Evolutionary conservation across 2,113 vertebrate species (phyloP).

Genomic region (Oreocharis arfaki): DNA sequence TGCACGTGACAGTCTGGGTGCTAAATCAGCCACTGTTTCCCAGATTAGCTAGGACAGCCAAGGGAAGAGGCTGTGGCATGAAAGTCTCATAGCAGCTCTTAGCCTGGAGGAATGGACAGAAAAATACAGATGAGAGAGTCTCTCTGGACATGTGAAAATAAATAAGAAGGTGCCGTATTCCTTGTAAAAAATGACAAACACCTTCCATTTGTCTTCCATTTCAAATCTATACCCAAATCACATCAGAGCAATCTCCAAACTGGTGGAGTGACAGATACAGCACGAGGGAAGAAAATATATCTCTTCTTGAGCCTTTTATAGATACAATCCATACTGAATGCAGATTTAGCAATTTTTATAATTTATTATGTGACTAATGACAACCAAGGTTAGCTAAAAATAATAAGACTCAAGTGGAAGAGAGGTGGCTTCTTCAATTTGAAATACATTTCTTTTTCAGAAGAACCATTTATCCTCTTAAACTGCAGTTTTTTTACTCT

Average conservation of each 20-base stretch:
- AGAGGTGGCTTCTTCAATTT: background rate
- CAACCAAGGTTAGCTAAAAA: slow-evolving; percentile 40
- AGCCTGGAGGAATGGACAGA: background rate
- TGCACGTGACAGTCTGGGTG: background rate
- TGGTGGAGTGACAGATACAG: background rate
- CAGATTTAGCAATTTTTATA: background rate
- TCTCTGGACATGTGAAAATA: background rate
- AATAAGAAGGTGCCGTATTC: background rate
- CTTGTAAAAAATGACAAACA: background rate
- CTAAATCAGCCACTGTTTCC: background rate
- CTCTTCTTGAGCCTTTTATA: slow-evolving; percentile 6
- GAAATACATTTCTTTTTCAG: background rate
- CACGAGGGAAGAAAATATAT: background rate
- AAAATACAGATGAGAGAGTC: background rate
- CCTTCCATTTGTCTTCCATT: background rate
- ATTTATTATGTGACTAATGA: background rate
- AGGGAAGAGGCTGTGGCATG: background rate
- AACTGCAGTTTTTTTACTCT: background rate
- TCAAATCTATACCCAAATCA: slow-evolving; percentile 32
- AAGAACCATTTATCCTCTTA: background rate
- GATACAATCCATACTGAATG: background rate
- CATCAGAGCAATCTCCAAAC: background rate
- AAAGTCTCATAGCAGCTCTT: background rate
- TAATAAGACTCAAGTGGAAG: background rate
- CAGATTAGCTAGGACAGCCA: background rate